These are phyloP conservation scores for Andricus quercusramuli DNA, from an alignment of 2,888 invertebrate species.

Conservation along the genomic window DNA sequence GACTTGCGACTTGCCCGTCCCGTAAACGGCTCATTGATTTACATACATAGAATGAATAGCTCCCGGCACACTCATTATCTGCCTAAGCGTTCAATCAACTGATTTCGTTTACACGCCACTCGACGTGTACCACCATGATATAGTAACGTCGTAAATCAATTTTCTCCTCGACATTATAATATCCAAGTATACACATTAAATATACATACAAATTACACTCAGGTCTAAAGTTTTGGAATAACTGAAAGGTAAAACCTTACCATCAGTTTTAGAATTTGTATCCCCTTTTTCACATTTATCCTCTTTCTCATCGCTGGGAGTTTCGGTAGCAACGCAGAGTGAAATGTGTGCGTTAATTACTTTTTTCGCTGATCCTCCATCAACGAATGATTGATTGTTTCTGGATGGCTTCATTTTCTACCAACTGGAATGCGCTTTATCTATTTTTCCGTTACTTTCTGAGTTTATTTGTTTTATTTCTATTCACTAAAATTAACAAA, in stretches of 20 bases:
- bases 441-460: constrained; percentile 14
- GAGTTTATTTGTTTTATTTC: not conserved
- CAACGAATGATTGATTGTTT: constrained; percentile 24
- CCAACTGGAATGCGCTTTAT: not conserved
- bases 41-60: constrained; percentile 14
- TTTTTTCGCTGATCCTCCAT: not conserved
- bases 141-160: constrained; percentile 16
- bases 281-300: not conserved
- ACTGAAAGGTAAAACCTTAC: not conserved
- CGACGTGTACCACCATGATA: constrained; percentile 5
- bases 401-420: constrained; percentile 7
- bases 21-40: constrained; percentile 6
- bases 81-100: constrained; percentile 14
- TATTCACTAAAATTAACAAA: constrained; percentile 3
- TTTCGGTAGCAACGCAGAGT: not conserved
- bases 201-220: not conserved
- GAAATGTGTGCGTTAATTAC: constrained; percentile 33
- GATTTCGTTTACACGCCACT: constrained; percentile 29
- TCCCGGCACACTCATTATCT: constrained; percentile 10
- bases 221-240: no score
- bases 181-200: not conserved
- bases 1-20: not conserved
- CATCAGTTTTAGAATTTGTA: not conserved
- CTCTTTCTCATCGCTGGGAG: not conserved
- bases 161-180: not conserved